Conservation (phyloP, 1,140 invertebrate species). For the Drosophila virilis region DNA sequence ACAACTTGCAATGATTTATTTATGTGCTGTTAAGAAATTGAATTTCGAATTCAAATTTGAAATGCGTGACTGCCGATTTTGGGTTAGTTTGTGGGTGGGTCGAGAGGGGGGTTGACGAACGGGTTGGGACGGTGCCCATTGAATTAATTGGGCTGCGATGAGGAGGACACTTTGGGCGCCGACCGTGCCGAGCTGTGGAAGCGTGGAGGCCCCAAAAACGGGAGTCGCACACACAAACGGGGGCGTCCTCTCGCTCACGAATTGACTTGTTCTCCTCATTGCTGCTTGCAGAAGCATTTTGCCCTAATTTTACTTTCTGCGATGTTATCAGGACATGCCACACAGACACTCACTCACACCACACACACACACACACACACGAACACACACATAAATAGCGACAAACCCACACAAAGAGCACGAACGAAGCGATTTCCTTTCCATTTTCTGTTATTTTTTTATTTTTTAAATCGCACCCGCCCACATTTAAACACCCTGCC, state of each 20-base stretch:
- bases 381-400: constrained; percentile 35
- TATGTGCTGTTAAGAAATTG: constrained; percentile 43
- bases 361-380: constrained; percentile 36
- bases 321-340: constrained; percentile 76
- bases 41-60: constrained; percentile 18
- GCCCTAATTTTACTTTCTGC: constrained; percentile 82
- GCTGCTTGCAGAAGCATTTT: constrained; percentile 60
- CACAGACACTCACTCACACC: constrained; percentile 42
- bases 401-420: constrained; percentile 40
- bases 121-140: constrained; percentile 53
- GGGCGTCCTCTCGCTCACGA: constrained; percentile 6
- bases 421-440: constrained; percentile 49
- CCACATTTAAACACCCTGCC: constrained; percentile 23
- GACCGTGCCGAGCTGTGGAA: constrained; percentile 11
- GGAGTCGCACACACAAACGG: constrained; percentile 14
- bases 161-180: constrained; percentile 63
- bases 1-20: constrained; percentile 46
- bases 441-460: constrained; percentile 8
- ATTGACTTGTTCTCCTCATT: constrained; percentile 23
- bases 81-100: not conserved
- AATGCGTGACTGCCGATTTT: constrained; percentile 1
- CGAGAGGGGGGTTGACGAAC: not conserved
- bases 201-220: constrained; percentile 14
- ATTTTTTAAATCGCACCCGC: constrained; percentile 33
- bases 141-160: constrained; percentile 80